Conservation (phyloP, 2,113 vertebrate species). For the Phyllostomus hastatus region DNA sequence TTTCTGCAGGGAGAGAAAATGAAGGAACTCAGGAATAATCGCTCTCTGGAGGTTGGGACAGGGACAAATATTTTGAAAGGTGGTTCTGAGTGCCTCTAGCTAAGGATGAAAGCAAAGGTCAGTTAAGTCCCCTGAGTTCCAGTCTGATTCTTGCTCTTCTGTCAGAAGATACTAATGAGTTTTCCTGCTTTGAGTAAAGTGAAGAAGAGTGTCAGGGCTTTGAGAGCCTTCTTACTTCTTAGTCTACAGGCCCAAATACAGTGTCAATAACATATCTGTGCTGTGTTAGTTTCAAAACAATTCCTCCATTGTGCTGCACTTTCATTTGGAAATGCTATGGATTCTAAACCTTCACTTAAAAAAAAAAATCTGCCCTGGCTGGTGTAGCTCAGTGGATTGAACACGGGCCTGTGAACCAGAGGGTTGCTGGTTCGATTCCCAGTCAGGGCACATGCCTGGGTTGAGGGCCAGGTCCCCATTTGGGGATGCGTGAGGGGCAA, state of each 20-base stretch:
- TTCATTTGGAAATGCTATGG: background rate
- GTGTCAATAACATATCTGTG: too few species aligned
- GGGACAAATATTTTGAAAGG: background rate
- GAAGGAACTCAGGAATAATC: background rate
- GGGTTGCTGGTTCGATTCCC: too few species aligned
- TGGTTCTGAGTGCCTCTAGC: background rate
- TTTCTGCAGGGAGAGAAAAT: constrained; percentile 68
- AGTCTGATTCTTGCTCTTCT: background rate
- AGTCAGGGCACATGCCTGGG: too few species aligned
- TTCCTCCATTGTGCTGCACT: background rate
- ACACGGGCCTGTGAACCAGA: too few species aligned
- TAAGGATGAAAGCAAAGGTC: background rate
- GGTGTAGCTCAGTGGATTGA: too few species aligned
- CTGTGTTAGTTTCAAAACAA: background rate
- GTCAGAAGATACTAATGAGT: background rate
- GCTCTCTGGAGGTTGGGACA: background rate
- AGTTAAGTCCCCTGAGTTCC: background rate
- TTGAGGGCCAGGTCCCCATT: too few species aligned
- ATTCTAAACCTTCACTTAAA: background rate
- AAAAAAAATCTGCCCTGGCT: background rate
- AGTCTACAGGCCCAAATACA: background rate
- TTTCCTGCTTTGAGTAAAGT: background rate
- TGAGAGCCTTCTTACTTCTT: background rate
- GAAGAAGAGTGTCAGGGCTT: background rate
- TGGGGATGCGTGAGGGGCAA: too few species aligned